These are phyloP conservation scores for Cantharis flavilabris DNA, from an alignment of 2,888 invertebrate species.

Conservation along the genomic window DNA sequence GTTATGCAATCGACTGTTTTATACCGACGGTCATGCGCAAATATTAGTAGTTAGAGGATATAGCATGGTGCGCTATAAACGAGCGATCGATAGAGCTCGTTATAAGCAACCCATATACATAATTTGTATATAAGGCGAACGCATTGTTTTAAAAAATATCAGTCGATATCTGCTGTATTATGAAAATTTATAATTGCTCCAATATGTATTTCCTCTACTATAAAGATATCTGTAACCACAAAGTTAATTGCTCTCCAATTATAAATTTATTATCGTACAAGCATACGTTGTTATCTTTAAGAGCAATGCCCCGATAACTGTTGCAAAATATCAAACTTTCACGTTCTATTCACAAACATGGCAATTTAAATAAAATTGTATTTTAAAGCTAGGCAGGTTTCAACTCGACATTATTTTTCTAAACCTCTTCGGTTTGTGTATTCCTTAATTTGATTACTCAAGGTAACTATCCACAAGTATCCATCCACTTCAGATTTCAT, in stretches of 20 bases:
- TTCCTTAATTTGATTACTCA: background rate
- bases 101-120: background rate
- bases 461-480: background rate
- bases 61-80: no score
- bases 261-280: conserved; percentile 5
- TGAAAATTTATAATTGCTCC: background rate
- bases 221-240: conserved; percentile 11
- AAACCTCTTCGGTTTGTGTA: background rate
- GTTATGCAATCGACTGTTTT: background rate
- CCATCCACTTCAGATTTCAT: background rate
- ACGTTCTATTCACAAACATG: background rate
- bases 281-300: background rate
- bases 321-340: background rate
- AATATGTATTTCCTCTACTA: background rate
- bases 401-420: background rate
- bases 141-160: background rate
- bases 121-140: no score
- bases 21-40: background rate
- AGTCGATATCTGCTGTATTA: background rate
- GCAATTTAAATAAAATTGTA: background rate
- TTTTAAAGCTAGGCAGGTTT: background rate
- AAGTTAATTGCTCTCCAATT: conserved; percentile 14
- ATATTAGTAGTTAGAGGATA: no score
- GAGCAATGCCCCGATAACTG: background rate
- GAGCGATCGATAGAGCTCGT: no score